Evolutionary conservation across 2,888 invertebrate genomes (phyloP), one percentile per base, ranked within the genome.

Genomic region (Melanchra persicariae): DNA sequence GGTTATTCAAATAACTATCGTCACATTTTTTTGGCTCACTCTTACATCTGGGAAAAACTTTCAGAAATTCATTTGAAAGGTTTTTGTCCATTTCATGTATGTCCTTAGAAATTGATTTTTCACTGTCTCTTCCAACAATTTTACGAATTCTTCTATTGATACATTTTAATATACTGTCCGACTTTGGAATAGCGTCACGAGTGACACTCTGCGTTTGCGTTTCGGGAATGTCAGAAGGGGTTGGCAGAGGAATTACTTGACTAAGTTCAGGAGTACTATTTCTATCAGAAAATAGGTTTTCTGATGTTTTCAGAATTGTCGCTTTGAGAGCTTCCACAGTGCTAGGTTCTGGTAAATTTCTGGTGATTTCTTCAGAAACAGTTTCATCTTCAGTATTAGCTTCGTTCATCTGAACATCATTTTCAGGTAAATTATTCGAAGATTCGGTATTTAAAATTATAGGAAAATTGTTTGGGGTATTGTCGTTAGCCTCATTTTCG

Each of bases 41-140:
- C 17, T 26, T 58, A 22, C 47, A 62, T 45, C 40, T 51, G 2
- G 74, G 34, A 37, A 51, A 22, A 37, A 3, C 17, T 47, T 17
- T 54, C 12, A 7, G 1, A 9, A 19, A 40, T 43, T 68, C 47
- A 26, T 47, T 37, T 2, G 40, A n/a, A 1, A 45, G 1, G 1
- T 47, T 6, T 51, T 49, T 51, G 12, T 51, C n/a, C 17, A 45
- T 12, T 34, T 43, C 30, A 71, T 17, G 22, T 15, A 24, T 51
- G 15, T 68, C 54, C 0, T 47, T 51, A 40, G 49, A 51, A 15
- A 65, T 67, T 0, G 57, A 47, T 12, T 55, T 65, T 40, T 52
- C 59, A 67, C 66, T 79, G 15, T 30, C 67, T 26, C 19, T 71
- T n/a, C 77, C 45, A 45, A 79, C 78, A n/a, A 81, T 67, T 34